Conservation (phyloP, 2,113 vertebrate species). For the Zosterops japonicus region DNA sequence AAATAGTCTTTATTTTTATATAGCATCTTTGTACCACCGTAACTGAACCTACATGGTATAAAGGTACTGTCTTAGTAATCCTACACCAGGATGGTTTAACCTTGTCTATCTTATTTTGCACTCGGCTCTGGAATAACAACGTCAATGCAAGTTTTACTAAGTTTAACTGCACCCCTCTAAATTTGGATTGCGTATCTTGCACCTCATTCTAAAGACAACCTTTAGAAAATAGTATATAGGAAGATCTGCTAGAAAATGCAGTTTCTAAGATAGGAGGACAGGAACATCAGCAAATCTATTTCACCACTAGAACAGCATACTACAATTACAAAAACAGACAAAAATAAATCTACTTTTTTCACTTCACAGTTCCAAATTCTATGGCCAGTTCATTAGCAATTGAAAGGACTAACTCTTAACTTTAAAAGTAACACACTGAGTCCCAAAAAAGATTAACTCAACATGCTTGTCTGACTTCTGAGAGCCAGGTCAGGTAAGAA, state of each 20-base stretch:
- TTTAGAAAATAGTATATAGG: neutral
- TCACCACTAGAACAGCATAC: neutral
- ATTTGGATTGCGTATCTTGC: rapidly evolving
- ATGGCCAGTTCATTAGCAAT: neutral
- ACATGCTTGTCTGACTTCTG: neutral
- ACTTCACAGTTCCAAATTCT: neutral
- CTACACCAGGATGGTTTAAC: neutral
- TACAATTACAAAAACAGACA: neutral
- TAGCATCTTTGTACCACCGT: rapidly evolving
- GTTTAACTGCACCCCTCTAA: neutral
- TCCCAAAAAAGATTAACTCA: neutral
- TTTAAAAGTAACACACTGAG: neutral
- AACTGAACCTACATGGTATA: neutral
- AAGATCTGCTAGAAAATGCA: neutral
- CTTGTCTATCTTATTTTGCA: neutral
- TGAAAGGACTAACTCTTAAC: neutral
- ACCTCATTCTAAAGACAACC: neutral
- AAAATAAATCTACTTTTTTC: neutral
- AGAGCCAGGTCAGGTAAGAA: neutral
- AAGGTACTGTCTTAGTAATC: neutral
- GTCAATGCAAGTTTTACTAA: neutral
- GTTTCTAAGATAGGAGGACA: neutral
- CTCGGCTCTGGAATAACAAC: neutral
- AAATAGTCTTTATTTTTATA: neutral
- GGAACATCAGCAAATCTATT: neutral